These are phyloP conservation scores for Amniataba percoides DNA, from an alignment of 2,797 vertebrate species.

Conservation along the genomic window DNA sequence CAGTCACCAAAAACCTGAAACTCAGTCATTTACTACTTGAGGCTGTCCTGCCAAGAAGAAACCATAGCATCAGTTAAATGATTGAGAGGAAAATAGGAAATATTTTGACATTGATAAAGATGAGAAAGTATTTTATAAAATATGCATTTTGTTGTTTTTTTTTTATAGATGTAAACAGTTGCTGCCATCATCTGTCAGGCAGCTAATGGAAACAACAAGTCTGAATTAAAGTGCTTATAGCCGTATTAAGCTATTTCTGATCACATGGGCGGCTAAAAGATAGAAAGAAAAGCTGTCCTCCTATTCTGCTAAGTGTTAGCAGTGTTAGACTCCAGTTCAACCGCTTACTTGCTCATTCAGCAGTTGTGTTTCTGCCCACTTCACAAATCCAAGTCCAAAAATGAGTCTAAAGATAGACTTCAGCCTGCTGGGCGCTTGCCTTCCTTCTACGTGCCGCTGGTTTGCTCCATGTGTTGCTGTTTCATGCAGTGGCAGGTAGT, in stretches of 20 bases:
- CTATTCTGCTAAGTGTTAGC: not conserved
- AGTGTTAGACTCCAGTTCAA: not conserved
- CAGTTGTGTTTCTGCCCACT: not conserved
- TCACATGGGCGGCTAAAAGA: not conserved
- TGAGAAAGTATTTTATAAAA: not conserved
- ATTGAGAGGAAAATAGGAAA: not conserved
- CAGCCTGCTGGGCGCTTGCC: not conserved
- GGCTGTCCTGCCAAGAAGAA: not conserved
- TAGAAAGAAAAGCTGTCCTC: not conserved
- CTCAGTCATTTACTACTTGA: conserved; percentile 5
- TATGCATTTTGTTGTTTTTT: not conserved
- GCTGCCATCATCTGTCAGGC: not conserved
- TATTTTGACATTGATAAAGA: not conserved
- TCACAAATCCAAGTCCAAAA: not conserved
- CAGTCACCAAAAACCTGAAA: not conserved
- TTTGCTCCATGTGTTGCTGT: not conserved
- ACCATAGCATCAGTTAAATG: not conserved
- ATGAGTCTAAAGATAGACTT: not conserved
- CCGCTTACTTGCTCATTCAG: not conserved
- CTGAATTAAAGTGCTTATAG: not conserved
- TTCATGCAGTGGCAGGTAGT: not conserved
- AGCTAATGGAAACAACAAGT: not conserved
- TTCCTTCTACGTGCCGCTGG: not conserved
- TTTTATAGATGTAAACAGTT: not conserved
- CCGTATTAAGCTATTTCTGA: not conserved